These are phyloP conservation scores for Siniperca chuatsi DNA, from an alignment of 2,113 vertebrate genomes.

Conservation along the genomic window DNA sequence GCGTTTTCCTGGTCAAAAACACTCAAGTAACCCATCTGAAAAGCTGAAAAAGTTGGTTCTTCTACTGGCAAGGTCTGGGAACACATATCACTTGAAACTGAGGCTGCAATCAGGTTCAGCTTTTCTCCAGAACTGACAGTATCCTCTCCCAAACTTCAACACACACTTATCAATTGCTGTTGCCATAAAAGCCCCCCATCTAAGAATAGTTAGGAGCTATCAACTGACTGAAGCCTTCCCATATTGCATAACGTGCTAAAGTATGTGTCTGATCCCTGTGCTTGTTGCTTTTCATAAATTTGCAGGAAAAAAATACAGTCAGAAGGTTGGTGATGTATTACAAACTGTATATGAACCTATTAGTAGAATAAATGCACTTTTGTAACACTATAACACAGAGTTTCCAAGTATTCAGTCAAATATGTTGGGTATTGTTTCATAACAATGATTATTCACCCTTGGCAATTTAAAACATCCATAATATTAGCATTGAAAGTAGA, in stretches of 20 bases:
- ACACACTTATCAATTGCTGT: constrained; percentile 51
- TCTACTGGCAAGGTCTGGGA: constrained; percentile 34
- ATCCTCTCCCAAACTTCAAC: constrained; percentile 33
- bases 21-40: constrained; percentile 35
- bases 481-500: no score
- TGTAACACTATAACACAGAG: background rate
- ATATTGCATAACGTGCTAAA: background rate
- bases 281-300: background rate
- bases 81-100: constrained; percentile 39
- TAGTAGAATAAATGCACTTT: background rate
- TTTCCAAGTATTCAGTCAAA: background rate
- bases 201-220: constrained; percentile 46
- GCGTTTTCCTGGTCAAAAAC: constrained; percentile 41
- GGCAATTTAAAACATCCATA: no score
- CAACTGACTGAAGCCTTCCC: constrained; percentile 32
- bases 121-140: constrained; percentile 45
- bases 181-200: constrained; percentile 13
- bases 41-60: constrained; percentile 37
- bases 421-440: no score
- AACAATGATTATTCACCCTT: no score
- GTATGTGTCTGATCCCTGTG: background rate
- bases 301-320: background rate
- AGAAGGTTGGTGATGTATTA: background rate
- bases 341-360: background rate
- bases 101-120: constrained; percentile 43